Conservation (phyloP, 2,797 vertebrate genomes). For the Microhierax caerulescens region DNA sequence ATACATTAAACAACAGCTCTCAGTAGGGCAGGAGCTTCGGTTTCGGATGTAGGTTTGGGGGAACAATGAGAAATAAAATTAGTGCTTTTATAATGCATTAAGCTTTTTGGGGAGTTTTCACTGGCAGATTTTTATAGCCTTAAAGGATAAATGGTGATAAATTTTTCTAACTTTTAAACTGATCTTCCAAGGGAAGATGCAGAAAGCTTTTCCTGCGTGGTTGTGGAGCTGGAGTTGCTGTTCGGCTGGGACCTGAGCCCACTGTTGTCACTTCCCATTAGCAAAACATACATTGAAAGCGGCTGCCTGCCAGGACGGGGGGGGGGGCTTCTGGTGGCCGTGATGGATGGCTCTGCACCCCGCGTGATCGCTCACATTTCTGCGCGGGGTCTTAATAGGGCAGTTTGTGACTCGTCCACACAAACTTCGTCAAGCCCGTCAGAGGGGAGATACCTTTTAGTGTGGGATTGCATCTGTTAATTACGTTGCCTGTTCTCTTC, state of each 20-base stretch:
- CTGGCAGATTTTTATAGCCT: slow-evolving; percentile 59
- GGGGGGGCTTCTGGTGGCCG: background rate
- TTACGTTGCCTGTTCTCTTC: background rate
- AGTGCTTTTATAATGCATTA: slow-evolving; percentile 62
- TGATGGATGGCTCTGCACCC: background rate
- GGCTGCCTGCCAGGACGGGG: background rate
- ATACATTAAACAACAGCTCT: slow-evolving; percentile 68
- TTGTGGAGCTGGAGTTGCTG: background rate
- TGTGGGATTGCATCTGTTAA: background rate
- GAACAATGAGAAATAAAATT: slow-evolving; percentile 69
- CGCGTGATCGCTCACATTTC: background rate
- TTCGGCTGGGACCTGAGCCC: slow-evolving; percentile 35
- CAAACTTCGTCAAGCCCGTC: background rate
- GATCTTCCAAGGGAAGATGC: slow-evolving; percentile 21
- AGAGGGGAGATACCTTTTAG: background rate
- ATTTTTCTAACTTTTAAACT: slow-evolving; percentile 50
- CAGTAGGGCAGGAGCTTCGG: background rate
- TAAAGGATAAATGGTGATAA: slow-evolving; percentile 51
- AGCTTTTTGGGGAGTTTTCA: background rate
- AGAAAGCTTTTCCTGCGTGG: background rate
- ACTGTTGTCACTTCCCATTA: slow-evolving; percentile 37
- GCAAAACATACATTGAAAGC: slow-evolving; percentile 33
- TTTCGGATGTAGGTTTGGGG: slow-evolving; percentile 24
- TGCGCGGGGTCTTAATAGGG: background rate
- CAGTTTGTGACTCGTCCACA: background rate